Evolutionary conservation across 1,140 invertebrate species (phyloP), one percentile per base, ranked within the genome.

Genomic region (Pachypsylla venusta): DNA sequence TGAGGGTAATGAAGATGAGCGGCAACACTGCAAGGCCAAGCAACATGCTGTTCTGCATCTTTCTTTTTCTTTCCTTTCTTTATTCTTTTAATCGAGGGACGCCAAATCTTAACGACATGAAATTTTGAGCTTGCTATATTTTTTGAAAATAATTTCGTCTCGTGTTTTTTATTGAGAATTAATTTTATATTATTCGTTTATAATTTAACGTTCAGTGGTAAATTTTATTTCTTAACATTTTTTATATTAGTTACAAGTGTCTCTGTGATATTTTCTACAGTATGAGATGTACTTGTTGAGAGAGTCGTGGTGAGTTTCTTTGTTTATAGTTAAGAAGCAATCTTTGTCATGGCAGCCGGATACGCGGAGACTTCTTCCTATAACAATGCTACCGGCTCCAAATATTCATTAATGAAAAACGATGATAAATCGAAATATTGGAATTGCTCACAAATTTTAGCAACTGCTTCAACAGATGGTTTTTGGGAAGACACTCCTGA

Each of bases 401-500:
- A 48, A 22, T 48, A 19, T n/a, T 48, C 42, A n/a, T 19, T 48
- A n/a, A 48, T 48, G 7, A 48, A 48, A 48, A 48, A n/a, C n/a
- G 22, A 48, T 48, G 42, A 48, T n/a, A 48, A 48, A 48, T n/a
- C 22, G 14, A 59, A 60, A 48, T 59, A 53, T 57, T 60, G 61
- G 58, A 58, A 61, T 54, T 57, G 30, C 22, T 25, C 59, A 20
- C 57, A 59, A 22, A 56, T 64, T 40, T 26, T 68, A 42, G 68
- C 71, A 1, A 70, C 70, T 5, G 68, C 71, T 12, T 70, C 70
- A 25, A 70, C 69, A 19, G 70, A 67, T 30, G 62, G 65, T 20
- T 73, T 71, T 48, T 74, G 71, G 71, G 72, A 71, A 5, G 70
- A 71, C 40, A 30, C 25, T 19, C 68, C 69, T 1, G 66, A 71